Evolutionary conservation across 2,113 vertebrate species (phyloP).

Genomic region (Lampris incognitus): DNA sequence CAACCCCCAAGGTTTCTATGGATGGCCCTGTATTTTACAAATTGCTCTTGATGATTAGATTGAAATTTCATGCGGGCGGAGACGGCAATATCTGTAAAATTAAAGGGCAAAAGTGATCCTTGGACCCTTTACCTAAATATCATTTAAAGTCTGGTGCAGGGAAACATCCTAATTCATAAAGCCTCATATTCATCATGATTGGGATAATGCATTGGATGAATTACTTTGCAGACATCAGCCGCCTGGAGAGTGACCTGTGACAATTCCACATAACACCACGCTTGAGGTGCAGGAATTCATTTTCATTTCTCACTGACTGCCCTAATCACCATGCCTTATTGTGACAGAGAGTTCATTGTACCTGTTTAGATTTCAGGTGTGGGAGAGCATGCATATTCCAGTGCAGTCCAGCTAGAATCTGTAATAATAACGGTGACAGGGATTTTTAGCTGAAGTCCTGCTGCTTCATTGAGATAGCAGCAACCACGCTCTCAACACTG

Average conservation of each 20-base stretch:
- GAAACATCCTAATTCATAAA: slow-evolving; percentile 84
- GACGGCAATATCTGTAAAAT: slow-evolving; percentile 38
- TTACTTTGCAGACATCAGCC: slow-evolving; percentile 79
- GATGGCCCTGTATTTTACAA: neutral
- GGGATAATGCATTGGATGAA: slow-evolving; percentile 82
- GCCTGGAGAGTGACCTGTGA: slow-evolving; percentile 80
- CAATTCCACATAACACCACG: slow-evolving; percentile 78
- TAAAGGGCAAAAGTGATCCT: slow-evolving; percentile 64
- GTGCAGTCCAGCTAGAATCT: slow-evolving; percentile 19
- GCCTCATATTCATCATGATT: slow-evolving; percentile 82
- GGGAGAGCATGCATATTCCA: slow-evolving; percentile 44
- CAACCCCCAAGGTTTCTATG: neutral
- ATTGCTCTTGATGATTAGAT: slow-evolving; percentile 66
- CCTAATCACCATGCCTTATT: slow-evolving; percentile 83
- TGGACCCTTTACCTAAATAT: slow-evolving; percentile 81
- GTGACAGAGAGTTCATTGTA: slow-evolving; percentile 81
- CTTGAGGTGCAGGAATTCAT: slow-evolving; percentile 83
- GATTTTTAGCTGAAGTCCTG: slow-evolving; percentile 18
- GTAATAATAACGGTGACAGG: slow-evolving; percentile 15
- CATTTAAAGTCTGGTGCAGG: slow-evolving; percentile 77
- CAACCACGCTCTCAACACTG: neutral
- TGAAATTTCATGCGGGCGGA: slow-evolving; percentile 64
- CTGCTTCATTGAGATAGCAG: slow-evolving; percentile 42
- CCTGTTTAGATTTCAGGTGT: slow-evolving; percentile 68
- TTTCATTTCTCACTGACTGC: slow-evolving; percentile 82